These are phyloP conservation scores for Thaumetopoea pityocampa DNA, from an alignment of 1,140 invertebrate genomes.

Conservation along the genomic window DNA sequence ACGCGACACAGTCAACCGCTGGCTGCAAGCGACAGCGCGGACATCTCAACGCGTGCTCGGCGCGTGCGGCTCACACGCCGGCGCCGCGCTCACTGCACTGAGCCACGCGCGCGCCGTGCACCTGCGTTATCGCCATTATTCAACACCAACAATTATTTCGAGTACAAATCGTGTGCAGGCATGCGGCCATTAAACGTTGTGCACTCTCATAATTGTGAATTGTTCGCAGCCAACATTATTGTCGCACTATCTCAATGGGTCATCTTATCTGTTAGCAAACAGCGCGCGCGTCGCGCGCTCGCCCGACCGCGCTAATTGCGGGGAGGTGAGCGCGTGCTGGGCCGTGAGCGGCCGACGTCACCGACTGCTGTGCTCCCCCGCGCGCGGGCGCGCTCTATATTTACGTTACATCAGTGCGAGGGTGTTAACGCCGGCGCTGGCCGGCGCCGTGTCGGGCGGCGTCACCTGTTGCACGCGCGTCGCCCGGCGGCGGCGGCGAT, in stretches of 20 bases:
- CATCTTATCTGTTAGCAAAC: constrained; percentile 4
- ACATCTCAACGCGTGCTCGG: constrained; percentile 24
- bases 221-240: constrained; percentile 10
- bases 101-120: constrained; percentile 30
- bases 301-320: constrained; percentile 13
- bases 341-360: constrained; percentile 63
- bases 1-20: constrained; percentile 26
- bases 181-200: constrained; percentile 10
- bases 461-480: constrained; percentile 70
- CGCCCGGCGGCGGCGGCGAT: constrained; percentile 35
- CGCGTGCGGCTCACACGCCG: constrained; percentile 52
- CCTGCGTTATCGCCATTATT: constrained; percentile 35
- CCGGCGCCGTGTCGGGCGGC: too few species aligned
- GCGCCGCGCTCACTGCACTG: constrained; percentile 49
- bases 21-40: neutral
- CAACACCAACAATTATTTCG: constrained; percentile 16
- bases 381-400: constrained; percentile 72
- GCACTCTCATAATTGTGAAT: constrained; percentile 5
- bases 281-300: constrained; percentile 4
- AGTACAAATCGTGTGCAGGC: constrained; percentile 9
- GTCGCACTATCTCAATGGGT: constrained; percentile 5
- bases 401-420: constrained; percentile 59
- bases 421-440: too few species aligned
- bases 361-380: constrained; percentile 58
- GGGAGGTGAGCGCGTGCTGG: too few species aligned